Conservation (phyloP, 2,888 invertebrate species). For the Phorcus lineatus region DNA sequence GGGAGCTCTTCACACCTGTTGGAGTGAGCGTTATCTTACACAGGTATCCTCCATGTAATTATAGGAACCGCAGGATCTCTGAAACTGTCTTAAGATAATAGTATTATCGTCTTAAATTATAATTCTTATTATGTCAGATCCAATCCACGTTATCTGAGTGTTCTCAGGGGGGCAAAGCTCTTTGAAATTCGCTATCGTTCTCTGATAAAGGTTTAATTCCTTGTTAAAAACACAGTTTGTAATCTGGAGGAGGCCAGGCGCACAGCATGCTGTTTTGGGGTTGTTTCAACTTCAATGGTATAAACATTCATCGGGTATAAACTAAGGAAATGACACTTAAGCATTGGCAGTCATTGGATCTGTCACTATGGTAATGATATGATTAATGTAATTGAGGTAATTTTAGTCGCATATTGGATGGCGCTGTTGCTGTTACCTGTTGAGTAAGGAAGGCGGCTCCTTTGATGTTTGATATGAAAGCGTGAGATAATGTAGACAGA, state of each 20-base stretch:
- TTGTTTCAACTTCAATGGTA: background rate
- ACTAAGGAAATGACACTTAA: background rate
- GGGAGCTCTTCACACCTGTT: background rate
- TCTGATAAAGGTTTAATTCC: conserved; percentile 4
- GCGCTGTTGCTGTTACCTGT: background rate
- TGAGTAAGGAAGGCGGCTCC: background rate
- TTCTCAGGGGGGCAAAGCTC: conserved; percentile 9
- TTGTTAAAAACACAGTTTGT: conserved; percentile 3
- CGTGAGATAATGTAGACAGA: background rate
- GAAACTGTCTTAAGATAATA: conserved; percentile 15
- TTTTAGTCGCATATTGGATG: background rate
- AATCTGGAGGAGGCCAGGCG: no score
- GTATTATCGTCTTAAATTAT: background rate
- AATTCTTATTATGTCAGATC: conserved; percentile 14
- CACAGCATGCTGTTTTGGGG: background rate
- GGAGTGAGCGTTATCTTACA: background rate
- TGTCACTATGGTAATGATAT: background rate
- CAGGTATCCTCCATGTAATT: conserved; percentile 21
- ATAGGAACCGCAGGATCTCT: background rate
- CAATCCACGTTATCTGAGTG: background rate
- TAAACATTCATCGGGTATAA: background rate
- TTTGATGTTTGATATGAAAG: conserved; percentile 4
- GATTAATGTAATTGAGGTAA: background rate
- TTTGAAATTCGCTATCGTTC: background rate
- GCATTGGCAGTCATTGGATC: background rate